phyloP scores from a whole-genome alignment of 2,797 vertebrate genomes.

The Acipenser ruthenus region DNA sequence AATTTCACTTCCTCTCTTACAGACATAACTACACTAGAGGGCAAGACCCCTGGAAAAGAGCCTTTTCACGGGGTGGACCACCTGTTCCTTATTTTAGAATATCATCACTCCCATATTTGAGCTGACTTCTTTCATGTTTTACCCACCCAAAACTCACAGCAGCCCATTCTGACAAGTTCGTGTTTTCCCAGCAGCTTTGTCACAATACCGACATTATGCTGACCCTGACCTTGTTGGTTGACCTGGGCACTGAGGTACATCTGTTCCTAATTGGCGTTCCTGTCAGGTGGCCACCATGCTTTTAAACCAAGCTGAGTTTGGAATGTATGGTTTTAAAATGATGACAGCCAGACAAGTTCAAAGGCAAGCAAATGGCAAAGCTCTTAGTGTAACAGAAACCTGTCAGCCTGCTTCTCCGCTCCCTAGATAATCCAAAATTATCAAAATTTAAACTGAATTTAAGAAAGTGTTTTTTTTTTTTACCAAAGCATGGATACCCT shows the following conservation, averaged over 20 bases:
- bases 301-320: not conserved
- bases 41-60: not conserved
- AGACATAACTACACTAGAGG: not conserved
- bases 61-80: not conserved
- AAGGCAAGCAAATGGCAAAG: not conserved
- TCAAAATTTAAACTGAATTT: too few relatives aligned
- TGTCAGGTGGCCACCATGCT: constrained; percentile 15
- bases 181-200: not conserved
- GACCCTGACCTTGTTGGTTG: constrained; percentile 17
- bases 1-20: not conserved
- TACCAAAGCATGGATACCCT: too few relatives aligned
- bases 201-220: constrained; percentile 3
- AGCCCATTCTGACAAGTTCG: not conserved
- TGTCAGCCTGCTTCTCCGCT: too few relatives aligned
- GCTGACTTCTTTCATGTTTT: not conserved
- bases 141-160: not conserved
- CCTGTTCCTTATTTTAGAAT: not conserved
- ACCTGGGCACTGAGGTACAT: constrained; percentile 21
- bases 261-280: constrained; percentile 30
- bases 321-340: not conserved
- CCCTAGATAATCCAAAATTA: too few relatives aligned
- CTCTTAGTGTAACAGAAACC: too few relatives aligned
- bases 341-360: not conserved
- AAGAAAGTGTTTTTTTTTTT: too few relatives aligned
- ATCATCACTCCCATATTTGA: not conserved